Evolutionary conservation across 2,888 invertebrate species (phyloP), one percentile per base, ranked within the genome.

Genomic region (Clusia tigrina): DNA sequence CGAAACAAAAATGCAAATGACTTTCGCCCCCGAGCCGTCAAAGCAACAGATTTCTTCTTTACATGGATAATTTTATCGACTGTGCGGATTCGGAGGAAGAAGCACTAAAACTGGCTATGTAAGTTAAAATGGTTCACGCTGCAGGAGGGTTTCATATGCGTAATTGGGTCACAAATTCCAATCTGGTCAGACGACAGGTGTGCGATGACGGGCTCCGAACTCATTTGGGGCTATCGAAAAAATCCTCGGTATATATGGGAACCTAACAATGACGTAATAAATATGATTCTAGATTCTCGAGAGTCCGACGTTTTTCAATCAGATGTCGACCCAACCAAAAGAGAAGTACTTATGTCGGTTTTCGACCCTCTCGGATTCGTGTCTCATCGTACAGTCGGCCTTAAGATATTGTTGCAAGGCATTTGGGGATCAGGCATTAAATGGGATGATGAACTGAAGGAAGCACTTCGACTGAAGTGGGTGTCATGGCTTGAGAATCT

Each of bases 1-100:
- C 65, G 64, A 2, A 56, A 68, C 22, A 51, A 55, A 37, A 66
- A 67, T 26, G 60, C 67, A 10, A 32, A 23, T 17, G 12, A 32
- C 12, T 32, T 32, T 12, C 5, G 6, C 32, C 32, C 32, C 12
- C 32, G 32, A 32, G 32, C 32, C 5, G 32, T 32, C 32, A 12
- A 32, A 5, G 32, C 32, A 32, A 9, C 32, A 32, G 12, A 32
- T 9, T 5, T 9, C 32, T 9, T 12, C 32, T 9, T 12, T 32
- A 32, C 12, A 12, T 32, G 12, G 32, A 32, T 12, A 12, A 32
- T 32, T 32, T 32, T 32, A 32, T 32, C 12, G 32, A 32, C 32
- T 9, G 32, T 32, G 32, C 5, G 12, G 32, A 32, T 12, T 9
- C 32, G 5, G 32, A 32, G 5, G 6, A 32, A 12, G 12, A 12